Conservation (phyloP, 2,113 vertebrate species). For the Hyla sarda region DNA sequence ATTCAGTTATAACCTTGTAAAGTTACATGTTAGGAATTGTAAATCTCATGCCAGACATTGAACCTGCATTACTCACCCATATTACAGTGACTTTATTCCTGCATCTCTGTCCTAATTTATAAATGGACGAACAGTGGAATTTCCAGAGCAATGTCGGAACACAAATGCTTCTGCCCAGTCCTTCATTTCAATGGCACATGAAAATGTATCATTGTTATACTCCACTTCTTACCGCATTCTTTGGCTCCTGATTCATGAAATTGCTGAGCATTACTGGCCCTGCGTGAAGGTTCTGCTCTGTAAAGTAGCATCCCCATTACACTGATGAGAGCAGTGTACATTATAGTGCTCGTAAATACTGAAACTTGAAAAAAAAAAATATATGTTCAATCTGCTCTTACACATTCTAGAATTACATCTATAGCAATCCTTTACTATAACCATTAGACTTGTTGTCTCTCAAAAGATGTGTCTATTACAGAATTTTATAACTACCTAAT, state of each 20-base stretch:
- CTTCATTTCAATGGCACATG: conserved; percentile 4
- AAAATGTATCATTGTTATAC: conserved; percentile 18
- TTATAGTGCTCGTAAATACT: background rate
- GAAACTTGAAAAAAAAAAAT: background rate
- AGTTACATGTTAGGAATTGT: background rate
- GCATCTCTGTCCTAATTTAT: background rate
- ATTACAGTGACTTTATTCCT: background rate
- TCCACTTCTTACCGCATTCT: background rate
- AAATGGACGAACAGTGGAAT: background rate
- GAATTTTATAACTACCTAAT: background rate
- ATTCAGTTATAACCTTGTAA: background rate
- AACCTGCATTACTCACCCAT: background rate
- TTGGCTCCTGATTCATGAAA: conserved; percentile 11
- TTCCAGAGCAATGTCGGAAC: background rate
- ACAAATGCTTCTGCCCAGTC: background rate
- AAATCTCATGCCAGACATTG: background rate
- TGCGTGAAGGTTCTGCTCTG: background rate
- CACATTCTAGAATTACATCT: background rate
- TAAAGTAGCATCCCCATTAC: conserved; percentile 4
- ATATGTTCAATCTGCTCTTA: background rate
- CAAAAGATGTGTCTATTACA: background rate
- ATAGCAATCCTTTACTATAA: background rate
- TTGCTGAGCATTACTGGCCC: background rate
- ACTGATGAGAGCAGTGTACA: background rate
- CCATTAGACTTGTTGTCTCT: background rate